Percentiles rank a stretch among this genome's conserved stretches.
Evolutionary conservation across 1,140 invertebrate species (phyloP).

Genomic region (Caenorhabditis remanei): DNA sequence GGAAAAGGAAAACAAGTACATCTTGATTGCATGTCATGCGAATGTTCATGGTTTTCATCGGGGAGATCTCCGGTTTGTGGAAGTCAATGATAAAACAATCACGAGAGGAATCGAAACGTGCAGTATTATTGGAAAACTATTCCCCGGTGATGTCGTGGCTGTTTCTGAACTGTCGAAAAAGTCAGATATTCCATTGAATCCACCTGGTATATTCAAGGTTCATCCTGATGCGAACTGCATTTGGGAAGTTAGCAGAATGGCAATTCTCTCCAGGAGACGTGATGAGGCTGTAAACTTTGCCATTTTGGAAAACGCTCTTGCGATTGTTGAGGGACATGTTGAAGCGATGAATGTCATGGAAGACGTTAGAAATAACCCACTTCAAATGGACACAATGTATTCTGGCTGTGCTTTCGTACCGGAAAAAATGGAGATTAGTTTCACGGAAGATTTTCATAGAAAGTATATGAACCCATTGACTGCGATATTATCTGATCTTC

Average conservation of each 20-base stretch:
- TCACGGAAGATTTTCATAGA: neutral
- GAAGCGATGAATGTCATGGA: neutral
- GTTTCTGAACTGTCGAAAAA: neutral
- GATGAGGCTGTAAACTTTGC: neutral
- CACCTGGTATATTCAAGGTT: neutral
- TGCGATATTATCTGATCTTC: neutral
- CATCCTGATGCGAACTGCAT: neutral
- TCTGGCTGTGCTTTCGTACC: neutral
- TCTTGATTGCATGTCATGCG: neutral
- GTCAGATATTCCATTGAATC: too few species aligned
- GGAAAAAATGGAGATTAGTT: neutral
- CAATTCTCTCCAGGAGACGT: neutral
- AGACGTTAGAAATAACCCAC: neutral
- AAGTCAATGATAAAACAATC: neutral
- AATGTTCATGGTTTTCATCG: slow-evolving; percentile 24
- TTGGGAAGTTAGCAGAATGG: neutral
- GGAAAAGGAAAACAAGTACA: neutral
- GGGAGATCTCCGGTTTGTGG: slow-evolving; percentile 5
- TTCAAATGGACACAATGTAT: neutral
- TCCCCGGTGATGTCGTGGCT: slow-evolving; percentile 1
- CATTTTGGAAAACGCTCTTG: neutral
- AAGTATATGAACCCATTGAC: neutral
- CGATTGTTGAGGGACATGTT: neutral
- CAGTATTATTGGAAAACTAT: slow-evolving; percentile 12
- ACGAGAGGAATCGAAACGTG: neutral